Evolutionary conservation across 1,140 invertebrate genomes (phyloP).

Genomic region (Anthonomus grandis): DNA sequence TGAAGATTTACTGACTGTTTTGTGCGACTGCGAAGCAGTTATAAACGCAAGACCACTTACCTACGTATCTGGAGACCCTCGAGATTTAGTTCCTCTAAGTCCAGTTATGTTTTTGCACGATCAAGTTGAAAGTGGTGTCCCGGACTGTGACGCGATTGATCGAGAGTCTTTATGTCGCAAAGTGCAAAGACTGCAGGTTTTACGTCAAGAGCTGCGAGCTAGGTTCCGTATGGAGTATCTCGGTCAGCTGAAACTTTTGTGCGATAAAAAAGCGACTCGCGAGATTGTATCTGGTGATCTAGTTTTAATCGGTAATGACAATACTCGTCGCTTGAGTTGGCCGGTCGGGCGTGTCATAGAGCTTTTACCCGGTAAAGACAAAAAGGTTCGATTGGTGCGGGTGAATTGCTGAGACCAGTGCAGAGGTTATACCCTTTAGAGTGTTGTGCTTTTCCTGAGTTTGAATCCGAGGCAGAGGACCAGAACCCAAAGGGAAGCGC

Average conservation of each 20-base stretch:
- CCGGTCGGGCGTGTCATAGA: constrained; percentile 9
- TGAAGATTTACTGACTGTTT: constrained; percentile 41
- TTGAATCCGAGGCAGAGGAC: too few relatives aligned
- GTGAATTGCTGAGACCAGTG: background rate
- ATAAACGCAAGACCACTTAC: constrained; percentile 46
- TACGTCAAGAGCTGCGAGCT: background rate
- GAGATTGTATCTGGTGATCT: background rate
- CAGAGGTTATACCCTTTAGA: background rate
- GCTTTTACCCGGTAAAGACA: constrained; percentile 13
- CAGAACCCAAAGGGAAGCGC: too few relatives aligned
- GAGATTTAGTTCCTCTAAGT: constrained; percentile 20
- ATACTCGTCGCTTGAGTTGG: constrained; percentile 13
- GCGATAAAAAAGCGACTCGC: background rate
- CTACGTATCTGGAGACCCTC: constrained; percentile 36
- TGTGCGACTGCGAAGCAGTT: constrained; percentile 40
- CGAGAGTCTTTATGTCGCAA: too few relatives aligned
- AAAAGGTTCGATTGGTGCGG: background rate
- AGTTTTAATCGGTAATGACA: constrained; percentile 10
- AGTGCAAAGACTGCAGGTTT: too few relatives aligned
- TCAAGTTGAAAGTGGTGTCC: background rate
- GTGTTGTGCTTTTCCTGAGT: too few relatives aligned
- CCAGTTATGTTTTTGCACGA: constrained; percentile 24
- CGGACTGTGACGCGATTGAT: constrained; percentile 20
- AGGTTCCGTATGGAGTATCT: constrained; percentile 1
- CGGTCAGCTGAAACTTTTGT: constrained; percentile 1